Percentiles rank a stretch among this genome's conserved stretches.
These are phyloP conservation scores for Stigmatopora argus DNA, from an alignment of 2,113 vertebrate species.

Conservation along the genomic window DNA sequence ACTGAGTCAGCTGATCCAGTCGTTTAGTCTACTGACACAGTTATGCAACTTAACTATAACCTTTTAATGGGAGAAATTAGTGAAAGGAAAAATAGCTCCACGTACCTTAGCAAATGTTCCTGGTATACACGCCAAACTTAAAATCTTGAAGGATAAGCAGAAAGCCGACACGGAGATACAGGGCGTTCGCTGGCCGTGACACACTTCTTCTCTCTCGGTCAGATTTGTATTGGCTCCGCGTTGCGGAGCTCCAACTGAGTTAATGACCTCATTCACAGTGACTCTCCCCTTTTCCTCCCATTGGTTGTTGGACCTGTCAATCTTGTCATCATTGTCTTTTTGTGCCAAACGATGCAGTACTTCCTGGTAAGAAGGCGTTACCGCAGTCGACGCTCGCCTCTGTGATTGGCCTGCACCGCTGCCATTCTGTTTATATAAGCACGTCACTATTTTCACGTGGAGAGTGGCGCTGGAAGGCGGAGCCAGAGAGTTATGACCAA, in stretches of 20 bases:
- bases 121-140: background rate
- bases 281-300: constrained; percentile 11
- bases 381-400: fast-evolving
- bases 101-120: background rate
- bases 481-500: constrained; percentile 42
- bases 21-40: constrained; percentile 51
- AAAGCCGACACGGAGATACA: constrained; percentile 38
- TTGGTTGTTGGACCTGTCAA: constrained; percentile 42
- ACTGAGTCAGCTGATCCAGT: background rate
- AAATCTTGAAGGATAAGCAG: background rate
- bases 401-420: constrained; percentile 27
- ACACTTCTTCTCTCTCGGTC: constrained; percentile 9
- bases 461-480: constrained; percentile 39
- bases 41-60: constrained; percentile 57
- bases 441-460: constrained; percentile 79
- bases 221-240: constrained; percentile 24
- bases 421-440: constrained; percentile 81
- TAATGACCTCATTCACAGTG: constrained; percentile 60
- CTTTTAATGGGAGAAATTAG: background rate
- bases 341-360: constrained; percentile 13
- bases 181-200: constrained; percentile 6
- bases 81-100: background rate
- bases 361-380: background rate
- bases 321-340: fast-evolving
- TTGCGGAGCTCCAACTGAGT: constrained; percentile 31